Evolutionary conservation across 2,888 invertebrate species (phyloP), one percentile per base, ranked within the genome.

Genomic region (Cryptops parisi): DNA sequence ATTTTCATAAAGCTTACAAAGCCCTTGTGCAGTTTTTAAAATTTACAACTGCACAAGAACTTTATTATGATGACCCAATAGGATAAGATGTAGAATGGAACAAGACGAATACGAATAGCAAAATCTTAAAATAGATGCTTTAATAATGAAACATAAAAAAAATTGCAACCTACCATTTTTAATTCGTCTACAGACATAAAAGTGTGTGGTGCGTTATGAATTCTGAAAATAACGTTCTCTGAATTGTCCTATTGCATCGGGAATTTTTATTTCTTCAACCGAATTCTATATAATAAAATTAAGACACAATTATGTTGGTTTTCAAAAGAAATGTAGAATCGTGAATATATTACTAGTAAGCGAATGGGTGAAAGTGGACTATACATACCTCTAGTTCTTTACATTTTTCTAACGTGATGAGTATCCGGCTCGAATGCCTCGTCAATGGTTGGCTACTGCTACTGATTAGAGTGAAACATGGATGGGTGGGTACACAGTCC

Each of bases 361-460:
- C n/a, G n/a, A n/a, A n/a, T n/a, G n/a, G n/a, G n/a, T n/a, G n/a
- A n/a, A n/a, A n/a, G n/a, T n/a, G n/a, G n/a, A n/a, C n/a, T n/a
- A n/a, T n/a, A n/a, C n/a, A n/a, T n/a, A 54, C 71, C 17, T 66
- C 63, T 0, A 76, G 73, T 55, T 82, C 79, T 22, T 70, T 66
- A 1, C 76, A 66, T 72, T 93, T 94, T 68, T 82, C 79, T 70
- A 85, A 90, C 0, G 91, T 90, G 24, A 96, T 76, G 41, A 96
- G 74, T 46, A 91, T 71, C 23, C 96, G 74, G 12, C 88, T 80
- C 0, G 89, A 82, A 60, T 82, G 77, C 60, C 78, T 79, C 15
- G 83, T 87, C 47, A 98, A 71, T 19, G 79, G 72, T 70, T 98
- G 97, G 69, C 97, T 94, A 6, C 87, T 85, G 72, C 89, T 94